Evolutionary conservation across 2,888 invertebrate species (phyloP), one percentile per base, ranked within the genome.

Genomic region (Mechanitis mazaeus): DNA sequence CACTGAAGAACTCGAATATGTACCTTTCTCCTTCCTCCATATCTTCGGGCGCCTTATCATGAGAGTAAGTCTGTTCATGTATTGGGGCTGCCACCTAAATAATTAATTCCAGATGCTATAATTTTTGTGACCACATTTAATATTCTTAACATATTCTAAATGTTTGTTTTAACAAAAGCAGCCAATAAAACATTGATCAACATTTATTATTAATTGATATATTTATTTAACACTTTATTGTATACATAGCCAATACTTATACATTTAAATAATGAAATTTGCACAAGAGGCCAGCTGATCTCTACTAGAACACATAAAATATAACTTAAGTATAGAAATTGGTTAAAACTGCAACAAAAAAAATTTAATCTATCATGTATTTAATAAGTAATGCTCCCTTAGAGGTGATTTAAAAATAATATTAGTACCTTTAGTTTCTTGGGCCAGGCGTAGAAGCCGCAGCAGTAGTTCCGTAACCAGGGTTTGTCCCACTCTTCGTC

Each of bases 401-500:
- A 20, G 20, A 20, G 20, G 20, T 20, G 20, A 20, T 20, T 20
- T 20, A 20, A 20, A 20, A 20, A 20, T n/a, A 56, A 42, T 11
- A 56, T 42, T 12, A 31, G 91, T 80, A 93, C 91, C 79, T 90
- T 78, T 54, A 94, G 74, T 64, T 86, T 84, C 56, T 86, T 83
- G 0, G 92, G 92, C 92, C 92, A 92, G 0, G 81, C 72, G 62
- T 91, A 92, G 72, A 91, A 92, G 0, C 92, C 94, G 70, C 92
- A 92, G 6, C 91, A 88, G 64, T 94, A 92, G 74, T 96, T 94
- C 33, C 95, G 87, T 74, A 93, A 94, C 76, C 93, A 91, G 0
- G 92, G 91, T 66, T 91, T 88, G 65, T 96, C 93, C 96, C 97
- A 97, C 63, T 94, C 93, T 63, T 94, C 92, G 56, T 92, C 91